Conservation (phyloP, 1,140 invertebrate genomes). For the Anagrus nilaparvatae region DNA sequence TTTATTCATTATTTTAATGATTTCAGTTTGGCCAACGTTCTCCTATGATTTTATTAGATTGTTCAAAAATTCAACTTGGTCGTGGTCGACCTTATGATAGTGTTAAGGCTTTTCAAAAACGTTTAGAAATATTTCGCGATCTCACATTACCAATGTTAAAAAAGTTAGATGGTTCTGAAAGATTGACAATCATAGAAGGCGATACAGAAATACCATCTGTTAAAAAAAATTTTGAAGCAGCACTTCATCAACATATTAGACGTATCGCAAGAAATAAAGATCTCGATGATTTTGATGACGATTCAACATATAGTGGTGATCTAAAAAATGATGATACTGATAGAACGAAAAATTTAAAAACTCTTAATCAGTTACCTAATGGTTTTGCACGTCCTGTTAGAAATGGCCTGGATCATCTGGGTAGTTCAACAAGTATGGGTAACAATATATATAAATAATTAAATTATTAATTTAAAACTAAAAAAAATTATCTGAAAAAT, state of each 20-base stretch:
- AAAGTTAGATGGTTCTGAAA: constrained; percentile 63
- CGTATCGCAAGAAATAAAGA: constrained; percentile 38
- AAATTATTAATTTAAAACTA: too few relatives aligned
- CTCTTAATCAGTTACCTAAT: too few relatives aligned
- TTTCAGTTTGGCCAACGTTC: constrained; percentile 62
- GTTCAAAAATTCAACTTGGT: constrained; percentile 74
- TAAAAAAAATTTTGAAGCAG: constrained; percentile 60
- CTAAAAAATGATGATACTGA: too few relatives aligned
- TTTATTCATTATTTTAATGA: too few relatives aligned
- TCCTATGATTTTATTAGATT: constrained; percentile 68
- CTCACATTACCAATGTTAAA: constrained; percentile 80
- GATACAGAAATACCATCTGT: constrained; percentile 67
- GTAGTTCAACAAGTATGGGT: too few relatives aligned
- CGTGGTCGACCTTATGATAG: constrained; percentile 73
- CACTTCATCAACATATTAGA: constrained; percentile 54
- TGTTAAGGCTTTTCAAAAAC: constrained; percentile 67
- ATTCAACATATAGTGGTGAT: too few relatives aligned
- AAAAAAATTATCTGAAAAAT: too few relatives aligned
- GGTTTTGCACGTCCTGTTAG: too few relatives aligned
- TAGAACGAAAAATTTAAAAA: too few relatives aligned
- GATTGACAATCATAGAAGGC: constrained; percentile 71
- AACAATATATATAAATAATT: too few relatives aligned
- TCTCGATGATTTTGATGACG: too few relatives aligned
- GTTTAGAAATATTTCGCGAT: constrained; percentile 76
- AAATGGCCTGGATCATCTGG: too few relatives aligned